phyloP scores from a whole-genome alignment of 2,113 vertebrate genomes.

The Chrysochloris asiatica region DNA sequence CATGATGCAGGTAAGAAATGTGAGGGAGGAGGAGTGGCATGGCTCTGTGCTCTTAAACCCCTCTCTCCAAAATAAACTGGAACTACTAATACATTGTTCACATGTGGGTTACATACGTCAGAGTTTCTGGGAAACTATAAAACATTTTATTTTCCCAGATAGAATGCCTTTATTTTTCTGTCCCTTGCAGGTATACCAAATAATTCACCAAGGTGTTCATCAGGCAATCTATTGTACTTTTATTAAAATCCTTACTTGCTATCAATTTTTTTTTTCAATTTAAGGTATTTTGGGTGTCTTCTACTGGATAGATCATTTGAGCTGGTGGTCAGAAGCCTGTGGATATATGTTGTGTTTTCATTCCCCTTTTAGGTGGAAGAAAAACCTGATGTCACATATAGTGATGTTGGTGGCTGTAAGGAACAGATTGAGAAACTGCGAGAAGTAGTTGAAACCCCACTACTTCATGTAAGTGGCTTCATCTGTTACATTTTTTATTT shows the following conservation, averaged over 20 bases:
- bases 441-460: slow-evolving; percentile 98
- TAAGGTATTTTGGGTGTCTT: neutral
- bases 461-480: slow-evolving; percentile 93
- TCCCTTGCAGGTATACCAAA: neutral
- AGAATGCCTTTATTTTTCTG: too few relatives aligned
- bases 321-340: neutral
- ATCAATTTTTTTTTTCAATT: slow-evolving; percentile 26
- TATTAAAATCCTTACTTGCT: slow-evolving; percentile 14
- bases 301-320: neutral
- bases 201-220: neutral
- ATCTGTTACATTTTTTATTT: slow-evolving; percentile 16
- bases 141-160: slow-evolving; percentile 10
- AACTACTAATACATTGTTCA: neutral
- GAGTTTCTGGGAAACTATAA: slow-evolving; percentile 14
- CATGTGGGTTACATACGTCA: neutral
- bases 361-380: slow-evolving; percentile 92
- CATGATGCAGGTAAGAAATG: slow-evolving; percentile 96
- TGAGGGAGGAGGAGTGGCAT: neutral
- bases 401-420: slow-evolving; percentile 98
- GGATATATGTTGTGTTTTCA: neutral
- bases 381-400: slow-evolving; percentile 99
- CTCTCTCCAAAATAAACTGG: neutral
- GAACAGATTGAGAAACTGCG: slow-evolving; percentile 99
- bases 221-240: neutral
- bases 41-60: neutral